Evolutionary conservation across 2,888 invertebrate species (phyloP).

Genomic region (Patella caerulea): DNA sequence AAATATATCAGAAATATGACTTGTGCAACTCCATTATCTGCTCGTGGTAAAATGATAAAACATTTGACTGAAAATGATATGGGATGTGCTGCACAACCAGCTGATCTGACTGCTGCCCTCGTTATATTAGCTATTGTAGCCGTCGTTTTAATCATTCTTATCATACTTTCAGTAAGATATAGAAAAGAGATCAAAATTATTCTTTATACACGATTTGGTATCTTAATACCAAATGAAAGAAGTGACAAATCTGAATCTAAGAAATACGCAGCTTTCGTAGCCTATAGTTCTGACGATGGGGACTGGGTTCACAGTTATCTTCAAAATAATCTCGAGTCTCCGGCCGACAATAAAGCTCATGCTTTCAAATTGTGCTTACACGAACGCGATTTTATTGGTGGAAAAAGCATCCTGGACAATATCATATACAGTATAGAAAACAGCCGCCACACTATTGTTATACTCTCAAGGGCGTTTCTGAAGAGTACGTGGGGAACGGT

Average conservation of each 20-base stretch:
- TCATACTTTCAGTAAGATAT: conserved; percentile 27
- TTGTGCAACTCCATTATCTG: conserved; percentile 38
- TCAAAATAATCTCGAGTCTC: conserved; percentile 85
- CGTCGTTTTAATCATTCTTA: conserved; percentile 21
- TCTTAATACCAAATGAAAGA: conserved; percentile 50
- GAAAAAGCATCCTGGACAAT: conserved; percentile 81
- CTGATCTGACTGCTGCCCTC: neutral
- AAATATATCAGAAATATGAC: conserved; percentile 38
- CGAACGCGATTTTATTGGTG: conserved; percentile 56
- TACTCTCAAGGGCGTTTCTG: conserved; percentile 89
- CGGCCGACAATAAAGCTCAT: conserved; percentile 71
- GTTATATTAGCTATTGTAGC: conserved; percentile 22
- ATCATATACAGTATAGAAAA: conserved; percentile 90
- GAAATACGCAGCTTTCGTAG: conserved; percentile 88
- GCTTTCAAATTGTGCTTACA: conserved; percentile 55
- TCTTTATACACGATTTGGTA: conserved; percentile 54
- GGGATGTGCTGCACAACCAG: conserved; percentile 17
- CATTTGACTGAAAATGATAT: conserved; percentile 29
- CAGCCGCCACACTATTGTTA: conserved; percentile 87
- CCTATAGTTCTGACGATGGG: conserved; percentile 90
- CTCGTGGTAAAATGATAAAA: conserved; percentile 33
- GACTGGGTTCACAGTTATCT: conserved; percentile 87
- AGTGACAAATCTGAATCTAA: conserved; percentile 14
- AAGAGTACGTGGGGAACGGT: conserved; percentile 92
- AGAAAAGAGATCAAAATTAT: conserved; percentile 48